Percentiles rank a stretch among this genome's conserved stretches.
Conservation (phyloP, 2,797 vertebrate genomes). For the Thamnophis elegans region DNA sequence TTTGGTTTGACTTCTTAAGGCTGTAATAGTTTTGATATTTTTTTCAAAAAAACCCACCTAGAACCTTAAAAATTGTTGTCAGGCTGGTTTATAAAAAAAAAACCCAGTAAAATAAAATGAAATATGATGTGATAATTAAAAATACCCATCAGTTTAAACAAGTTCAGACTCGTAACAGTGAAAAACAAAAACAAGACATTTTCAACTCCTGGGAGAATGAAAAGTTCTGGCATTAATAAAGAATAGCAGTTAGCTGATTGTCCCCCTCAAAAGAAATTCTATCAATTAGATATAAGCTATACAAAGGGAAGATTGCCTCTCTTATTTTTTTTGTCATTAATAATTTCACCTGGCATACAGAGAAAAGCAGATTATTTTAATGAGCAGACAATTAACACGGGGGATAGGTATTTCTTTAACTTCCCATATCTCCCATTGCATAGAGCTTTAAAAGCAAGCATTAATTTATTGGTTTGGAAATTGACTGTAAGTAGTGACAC, state of each 20-base stretch:
- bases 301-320: background rate
- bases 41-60: background rate
- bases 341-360: background rate
- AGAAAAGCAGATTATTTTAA: background rate
- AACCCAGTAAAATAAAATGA: background rate
- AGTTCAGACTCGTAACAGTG: background rate
- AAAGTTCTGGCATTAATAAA: background rate
- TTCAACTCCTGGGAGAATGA: background rate
- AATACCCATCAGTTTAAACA: background rate
- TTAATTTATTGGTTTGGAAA: background rate
- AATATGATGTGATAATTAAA: background rate
- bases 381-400: background rate
- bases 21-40: background rate
- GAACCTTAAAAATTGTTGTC: background rate
- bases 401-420: background rate
- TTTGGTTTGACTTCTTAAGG: background rate
- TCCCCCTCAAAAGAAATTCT: background rate
- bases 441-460: background rate
- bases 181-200: background rate
- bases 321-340: background rate
- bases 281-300: background rate
- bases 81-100: background rate
- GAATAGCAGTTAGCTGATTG: background rate
- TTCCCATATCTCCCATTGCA: background rate
- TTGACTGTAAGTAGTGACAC: background rate